These are phyloP conservation scores for Yasuhikotakia modesta DNA, from an alignment of 2,797 vertebrate species.

Conservation along the genomic window DNA sequence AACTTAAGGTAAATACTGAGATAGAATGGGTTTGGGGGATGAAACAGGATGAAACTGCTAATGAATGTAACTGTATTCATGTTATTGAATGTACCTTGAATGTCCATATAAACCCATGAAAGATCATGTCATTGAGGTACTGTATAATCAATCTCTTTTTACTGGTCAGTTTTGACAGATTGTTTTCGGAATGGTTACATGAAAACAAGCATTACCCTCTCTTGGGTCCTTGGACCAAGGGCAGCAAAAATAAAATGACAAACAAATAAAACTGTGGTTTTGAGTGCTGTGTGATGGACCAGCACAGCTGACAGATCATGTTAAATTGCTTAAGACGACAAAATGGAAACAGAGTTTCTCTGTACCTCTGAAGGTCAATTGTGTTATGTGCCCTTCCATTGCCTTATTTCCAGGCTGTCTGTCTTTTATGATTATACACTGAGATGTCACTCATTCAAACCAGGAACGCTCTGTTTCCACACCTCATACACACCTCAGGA, in stretches of 20 bases:
- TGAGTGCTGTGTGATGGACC: conserved; percentile 1
- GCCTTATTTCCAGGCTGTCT: conserved; percentile 22
- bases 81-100: no score
- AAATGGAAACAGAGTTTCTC: conserved; percentile 39
- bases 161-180: not conserved
- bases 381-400: conserved; percentile 1
- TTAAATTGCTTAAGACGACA: conserved; percentile 7
- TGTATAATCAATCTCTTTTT: conserved; percentile 5
- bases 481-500: conserved; percentile 12
- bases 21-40: no score
- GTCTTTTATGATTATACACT: conserved; percentile 19
- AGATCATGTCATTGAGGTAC: not conserved
- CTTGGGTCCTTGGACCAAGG: conserved; percentile 2
- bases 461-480: conserved; percentile 6
- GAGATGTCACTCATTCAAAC: conserved; percentile 22
- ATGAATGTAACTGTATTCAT: no score
- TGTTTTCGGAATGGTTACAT: not conserved
- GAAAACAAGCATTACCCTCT: not conserved
- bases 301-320: conserved; percentile 22
- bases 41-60: no score
- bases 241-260: not conserved
- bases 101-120: no score
- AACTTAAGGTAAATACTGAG: no score
- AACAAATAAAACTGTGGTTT: conserved; percentile 18
- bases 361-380: conserved; percentile 32